Conservation (phyloP, 2,797 vertebrate genomes). For the Onychomys torridus region DNA sequence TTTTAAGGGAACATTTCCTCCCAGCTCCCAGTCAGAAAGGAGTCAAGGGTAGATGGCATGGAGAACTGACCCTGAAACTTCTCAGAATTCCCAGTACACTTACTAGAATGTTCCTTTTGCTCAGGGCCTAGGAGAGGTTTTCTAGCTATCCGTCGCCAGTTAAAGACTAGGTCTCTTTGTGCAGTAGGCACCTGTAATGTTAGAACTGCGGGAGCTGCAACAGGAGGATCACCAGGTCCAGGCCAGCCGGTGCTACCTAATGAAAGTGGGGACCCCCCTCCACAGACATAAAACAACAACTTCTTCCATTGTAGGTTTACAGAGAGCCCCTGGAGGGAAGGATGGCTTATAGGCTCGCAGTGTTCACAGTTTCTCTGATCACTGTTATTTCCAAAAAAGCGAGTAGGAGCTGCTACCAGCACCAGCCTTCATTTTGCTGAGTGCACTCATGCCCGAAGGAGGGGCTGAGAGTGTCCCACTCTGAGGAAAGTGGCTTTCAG, state of each 20-base stretch:
- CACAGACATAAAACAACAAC: not conserved
- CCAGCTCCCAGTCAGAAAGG: not conserved
- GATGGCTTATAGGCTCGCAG: fast-evolving
- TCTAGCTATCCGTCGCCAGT: not conserved
- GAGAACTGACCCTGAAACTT: not conserved
- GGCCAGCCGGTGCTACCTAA: not conserved
- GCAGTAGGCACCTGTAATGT: not conserved
- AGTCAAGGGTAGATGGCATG: not conserved
- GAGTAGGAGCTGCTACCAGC: not conserved
- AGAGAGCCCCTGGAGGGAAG: not conserved
- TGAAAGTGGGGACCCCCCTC: not conserved
- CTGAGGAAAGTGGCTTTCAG: not conserved
- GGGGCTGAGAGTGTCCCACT: not conserved
- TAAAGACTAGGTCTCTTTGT: not conserved
- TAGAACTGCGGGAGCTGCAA: not conserved
- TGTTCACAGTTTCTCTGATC: not conserved
- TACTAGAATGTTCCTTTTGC: slow-evolving; percentile 1
- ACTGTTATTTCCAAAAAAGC: slow-evolving; percentile 20
- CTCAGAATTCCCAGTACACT: slow-evolving; percentile 56
- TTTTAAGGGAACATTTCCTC: slow-evolving; percentile 63
- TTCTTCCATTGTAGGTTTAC: not conserved
- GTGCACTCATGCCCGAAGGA: not conserved
- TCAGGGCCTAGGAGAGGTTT: not conserved
- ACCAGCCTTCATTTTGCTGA: not conserved
- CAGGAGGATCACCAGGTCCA: not conserved